Evolutionary conservation across 2,797 vertebrate genomes (phyloP), one percentile per base, ranked within the genome.

Genomic region (Staurois parvus): DNA sequence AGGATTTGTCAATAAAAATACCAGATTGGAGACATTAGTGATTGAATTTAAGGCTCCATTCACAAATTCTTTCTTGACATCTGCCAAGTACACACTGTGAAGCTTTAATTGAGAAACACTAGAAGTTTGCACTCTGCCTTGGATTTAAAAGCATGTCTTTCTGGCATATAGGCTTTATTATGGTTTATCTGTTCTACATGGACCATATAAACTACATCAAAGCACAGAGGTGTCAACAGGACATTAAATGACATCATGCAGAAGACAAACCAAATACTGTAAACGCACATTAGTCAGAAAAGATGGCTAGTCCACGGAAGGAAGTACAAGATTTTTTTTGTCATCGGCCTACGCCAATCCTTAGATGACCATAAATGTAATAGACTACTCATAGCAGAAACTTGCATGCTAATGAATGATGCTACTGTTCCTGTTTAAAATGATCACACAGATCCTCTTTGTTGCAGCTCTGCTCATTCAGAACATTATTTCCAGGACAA

Each of bases 351-450:
- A 32, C 42, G 26, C 29, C 30, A 48, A 21, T 19, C 68, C 8
- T 72, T 28, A 37, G 70, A 72, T 30, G 79, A 48, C 12, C 32
- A 48, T 62, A 52, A 45, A 81, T 81, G 68, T 59, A 68, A 59
- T 10, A 15, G 48, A 72, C 48, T 37, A 52, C 29, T 79, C 76
- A 79, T 72, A 72, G 13, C n/a, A 72, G 12, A 72, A 72, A 81
- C 30, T 72, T 81, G 45, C 79, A 59, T 26, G 37, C n/a, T 26
- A 30, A 48, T 81, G 79, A 81, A 81, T 81, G 79, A 70, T 15
- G 21, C 45, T 52, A 37, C 68, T 81, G 79, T 81, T 81, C 32
- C n/a, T 21, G 30, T 56, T 37, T 48, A 81, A 26, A n/a, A 28
- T 30, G 69, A 42, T 59, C 34, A 80, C 78, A 81, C 24, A 72